phyloP scores from a whole-genome alignment of 2,797 vertebrate genomes.

The Hemibagrus guttatus region DNA sequence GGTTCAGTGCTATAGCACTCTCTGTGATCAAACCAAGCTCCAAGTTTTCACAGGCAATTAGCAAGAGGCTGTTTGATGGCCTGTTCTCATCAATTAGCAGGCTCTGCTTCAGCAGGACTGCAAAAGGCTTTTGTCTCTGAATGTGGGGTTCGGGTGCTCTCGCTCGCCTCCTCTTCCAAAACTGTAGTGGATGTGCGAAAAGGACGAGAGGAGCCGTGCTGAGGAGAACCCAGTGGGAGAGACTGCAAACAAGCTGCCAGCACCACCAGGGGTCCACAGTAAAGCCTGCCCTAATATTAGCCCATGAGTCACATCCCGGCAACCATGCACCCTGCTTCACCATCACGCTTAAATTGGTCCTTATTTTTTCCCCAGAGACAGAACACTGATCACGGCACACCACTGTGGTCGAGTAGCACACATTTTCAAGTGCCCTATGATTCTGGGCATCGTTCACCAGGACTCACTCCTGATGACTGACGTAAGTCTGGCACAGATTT shows the following conservation, averaged over 20 bases:
- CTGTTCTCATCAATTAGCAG: conserved; percentile 52
- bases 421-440: conserved; percentile 20
- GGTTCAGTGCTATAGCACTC: conserved; percentile 39
- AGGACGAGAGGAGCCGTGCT: conserved; percentile 40
- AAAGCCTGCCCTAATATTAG: conserved; percentile 49
- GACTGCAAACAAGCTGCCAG: conserved; percentile 51
- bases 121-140: conserved; percentile 37
- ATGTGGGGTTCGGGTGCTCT: conserved; percentile 11
- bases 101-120: conserved; percentile 32
- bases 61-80: conserved; percentile 47
- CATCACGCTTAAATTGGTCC: conserved; percentile 12
- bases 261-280: conserved; percentile 43
- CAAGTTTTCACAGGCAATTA: conserved; percentile 52
- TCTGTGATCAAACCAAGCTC: conserved; percentile 29
- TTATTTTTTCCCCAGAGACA: neutral
- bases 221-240: conserved; percentile 45
- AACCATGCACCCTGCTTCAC: neutral
- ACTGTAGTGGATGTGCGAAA: conserved; percentile 50
- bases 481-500: conserved; percentile 22
- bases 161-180: conserved; percentile 23
- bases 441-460: conserved; percentile 36
- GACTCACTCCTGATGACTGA: conserved; percentile 15
- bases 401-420: conserved; percentile 1
- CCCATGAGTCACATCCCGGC: conserved; percentile 44
- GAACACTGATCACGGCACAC: neutral